These are phyloP conservation scores for Cyclina sinensis DNA, from an alignment of 1,140 invertebrate species.

Conservation along the genomic window DNA sequence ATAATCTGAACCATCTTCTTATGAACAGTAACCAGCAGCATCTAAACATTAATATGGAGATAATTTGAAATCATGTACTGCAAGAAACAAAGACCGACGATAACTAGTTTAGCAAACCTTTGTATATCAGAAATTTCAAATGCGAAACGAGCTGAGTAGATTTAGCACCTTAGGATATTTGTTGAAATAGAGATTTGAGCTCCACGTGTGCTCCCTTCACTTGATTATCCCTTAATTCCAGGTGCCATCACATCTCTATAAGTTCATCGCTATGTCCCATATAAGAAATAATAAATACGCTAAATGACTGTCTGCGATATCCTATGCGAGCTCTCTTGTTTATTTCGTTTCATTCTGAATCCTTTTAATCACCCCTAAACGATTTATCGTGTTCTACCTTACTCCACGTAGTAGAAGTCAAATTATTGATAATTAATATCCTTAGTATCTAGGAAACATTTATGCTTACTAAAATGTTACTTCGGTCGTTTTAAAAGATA, in stretches of 20 bases:
- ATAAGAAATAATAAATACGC: not conserved
- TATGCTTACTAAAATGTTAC: not conserved
- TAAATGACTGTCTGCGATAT: not conserved
- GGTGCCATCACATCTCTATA: not conserved
- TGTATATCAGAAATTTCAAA: no score
- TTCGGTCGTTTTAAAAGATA: conserved; percentile 2
- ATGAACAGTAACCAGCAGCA: no score
- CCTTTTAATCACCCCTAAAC: conserved; percentile 50
- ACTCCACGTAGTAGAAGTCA: conserved; percentile 50
- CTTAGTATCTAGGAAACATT: conserved; percentile 47
- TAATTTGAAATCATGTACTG: no score
- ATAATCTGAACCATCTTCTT: no score
- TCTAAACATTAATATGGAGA: no score
- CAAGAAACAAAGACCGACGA: no score
- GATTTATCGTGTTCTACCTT: conserved; percentile 63
- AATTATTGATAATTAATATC: conserved; percentile 63
- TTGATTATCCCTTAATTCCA: conserved; percentile 3
- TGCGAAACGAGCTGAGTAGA: not conserved
- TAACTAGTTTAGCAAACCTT: no score
- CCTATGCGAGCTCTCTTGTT: not conserved
- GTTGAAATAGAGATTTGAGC: not conserved
- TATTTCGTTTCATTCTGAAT: conserved; percentile 39
- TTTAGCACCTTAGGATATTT: conserved; percentile 1
- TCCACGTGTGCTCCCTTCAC: not conserved
- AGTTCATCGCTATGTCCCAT: not conserved